Conservation (phyloP, 1,140 invertebrate species). For the Hydropsyche tenuis region DNA sequence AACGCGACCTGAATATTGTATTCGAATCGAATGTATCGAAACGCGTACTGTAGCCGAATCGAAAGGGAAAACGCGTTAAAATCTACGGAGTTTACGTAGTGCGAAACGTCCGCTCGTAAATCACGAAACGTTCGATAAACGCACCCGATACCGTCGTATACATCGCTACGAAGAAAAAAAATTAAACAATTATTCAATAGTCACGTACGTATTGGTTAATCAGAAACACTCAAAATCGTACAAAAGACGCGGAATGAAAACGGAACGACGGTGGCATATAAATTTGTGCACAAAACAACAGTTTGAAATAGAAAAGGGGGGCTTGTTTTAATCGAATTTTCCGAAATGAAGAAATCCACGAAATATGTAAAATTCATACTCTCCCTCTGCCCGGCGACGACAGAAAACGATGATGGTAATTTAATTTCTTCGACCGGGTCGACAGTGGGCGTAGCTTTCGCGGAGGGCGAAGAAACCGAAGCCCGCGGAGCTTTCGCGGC, state of each 20-base stretch:
- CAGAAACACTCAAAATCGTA: too few species aligned
- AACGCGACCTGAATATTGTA: conserved; percentile 8
- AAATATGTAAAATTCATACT: conserved; percentile 11
- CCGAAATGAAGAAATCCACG: not conserved
- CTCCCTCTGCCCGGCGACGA: not conserved
- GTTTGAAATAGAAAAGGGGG: too few species aligned
- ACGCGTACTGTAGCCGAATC: too few species aligned
- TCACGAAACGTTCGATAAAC: not conserved
- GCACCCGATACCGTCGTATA: too few species aligned
- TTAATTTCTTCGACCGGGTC: conserved; percentile 19
- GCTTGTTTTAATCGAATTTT: not conserved
- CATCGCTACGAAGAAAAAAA: too few species aligned
- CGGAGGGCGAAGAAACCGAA: not conserved
- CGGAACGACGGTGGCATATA: too few species aligned
- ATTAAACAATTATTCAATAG: too few species aligned
- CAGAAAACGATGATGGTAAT: conserved; percentile 22
- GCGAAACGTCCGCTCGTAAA: not conserved
- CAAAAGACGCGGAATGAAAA: too few species aligned
- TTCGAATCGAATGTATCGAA: not conserved
- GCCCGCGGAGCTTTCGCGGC: not conserved
- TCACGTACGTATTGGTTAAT: too few species aligned
- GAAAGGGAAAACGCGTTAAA: not conserved
- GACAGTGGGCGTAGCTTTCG: not conserved
- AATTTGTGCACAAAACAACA: too few species aligned
- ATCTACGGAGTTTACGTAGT: conserved; percentile 10